A percentile compares a stretch with the other conserved stretches of the same genome.
Evolutionary conservation across 2,888 invertebrate genomes (phyloP).

Genomic region (Polyommatus iphigenia): DNA sequence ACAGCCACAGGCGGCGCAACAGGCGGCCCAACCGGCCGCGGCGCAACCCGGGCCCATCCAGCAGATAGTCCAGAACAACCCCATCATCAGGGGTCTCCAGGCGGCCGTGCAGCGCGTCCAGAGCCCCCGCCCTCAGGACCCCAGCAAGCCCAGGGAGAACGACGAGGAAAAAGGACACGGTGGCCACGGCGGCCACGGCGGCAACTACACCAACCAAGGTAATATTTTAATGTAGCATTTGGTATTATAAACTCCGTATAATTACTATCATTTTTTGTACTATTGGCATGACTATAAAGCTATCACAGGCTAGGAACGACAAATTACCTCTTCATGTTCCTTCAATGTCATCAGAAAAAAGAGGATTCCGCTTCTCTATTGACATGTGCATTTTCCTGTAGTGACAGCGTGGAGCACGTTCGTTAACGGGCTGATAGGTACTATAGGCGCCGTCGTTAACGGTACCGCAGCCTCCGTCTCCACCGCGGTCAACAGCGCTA

Average conservation of each 20-base stretch:
- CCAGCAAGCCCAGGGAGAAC: constrained; percentile 53
- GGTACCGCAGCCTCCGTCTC: constrained; percentile 56
- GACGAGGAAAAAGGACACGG: constrained; percentile 43
- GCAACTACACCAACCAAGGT: constrained; percentile 36
- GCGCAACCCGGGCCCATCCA: constrained; percentile 49
- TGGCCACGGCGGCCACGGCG: constrained; percentile 38
- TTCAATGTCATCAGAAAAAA: not conserved
- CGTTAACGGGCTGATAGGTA: constrained; percentile 63
- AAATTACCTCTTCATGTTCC: not conserved
- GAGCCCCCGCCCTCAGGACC: constrained; percentile 47
- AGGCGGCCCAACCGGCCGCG: constrained; percentile 30
- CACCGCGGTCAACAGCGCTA: constrained; percentile 62
- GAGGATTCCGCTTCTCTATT: not conserved
- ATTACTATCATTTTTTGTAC: not conserved
- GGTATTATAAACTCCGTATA: not conserved
- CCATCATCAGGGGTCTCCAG: constrained; percentile 54
- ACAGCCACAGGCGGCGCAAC: constrained; percentile 32
- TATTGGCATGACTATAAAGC: not conserved
- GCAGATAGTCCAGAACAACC: constrained; percentile 53
- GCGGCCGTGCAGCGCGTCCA: constrained; percentile 54
- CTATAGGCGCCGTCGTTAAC: constrained; percentile 63
- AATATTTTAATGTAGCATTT: constrained; percentile 20
- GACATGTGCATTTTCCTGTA: constrained; percentile 46
- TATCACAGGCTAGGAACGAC: not conserved
- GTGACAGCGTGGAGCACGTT: constrained; percentile 64